Percentiles rank a stretch among this genome's conserved stretches.
These are phyloP conservation scores for Muntiacus reevesi DNA, from an alignment of 2,113 vertebrate genomes.

Conservation along the genomic window DNA sequence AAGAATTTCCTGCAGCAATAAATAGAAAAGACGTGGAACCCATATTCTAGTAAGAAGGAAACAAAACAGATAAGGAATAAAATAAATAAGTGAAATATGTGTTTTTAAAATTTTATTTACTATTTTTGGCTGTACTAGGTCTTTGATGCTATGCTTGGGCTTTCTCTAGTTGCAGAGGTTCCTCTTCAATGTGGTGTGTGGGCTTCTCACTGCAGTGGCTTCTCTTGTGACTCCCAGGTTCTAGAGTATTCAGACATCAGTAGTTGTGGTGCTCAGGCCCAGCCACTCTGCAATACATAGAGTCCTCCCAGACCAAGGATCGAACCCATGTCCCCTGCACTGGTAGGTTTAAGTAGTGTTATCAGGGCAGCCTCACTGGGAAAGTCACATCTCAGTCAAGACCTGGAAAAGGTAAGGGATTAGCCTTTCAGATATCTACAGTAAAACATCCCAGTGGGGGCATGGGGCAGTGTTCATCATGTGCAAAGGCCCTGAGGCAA, in stretches of 20 bases:
- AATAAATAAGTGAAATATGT: neutral
- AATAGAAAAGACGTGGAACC: neutral
- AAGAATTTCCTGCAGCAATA: neutral
- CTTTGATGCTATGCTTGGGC: neutral
- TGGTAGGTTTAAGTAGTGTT: neutral
- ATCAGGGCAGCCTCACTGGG: neutral
- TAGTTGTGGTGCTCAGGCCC: neutral
- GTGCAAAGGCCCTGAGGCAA: neutral
- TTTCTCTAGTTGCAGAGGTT: neutral
- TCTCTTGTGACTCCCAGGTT: neutral
- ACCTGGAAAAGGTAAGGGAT: neutral
- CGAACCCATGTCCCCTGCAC: neutral
- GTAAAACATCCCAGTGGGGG: neutral
- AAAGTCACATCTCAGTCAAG: neutral
- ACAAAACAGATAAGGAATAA: neutral
- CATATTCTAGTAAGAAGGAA: neutral
- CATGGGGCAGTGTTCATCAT: neutral
- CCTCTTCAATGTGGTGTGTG: fast-evolving
- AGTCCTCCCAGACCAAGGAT: neutral
- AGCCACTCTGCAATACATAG: neutral
- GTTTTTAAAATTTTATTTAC: fast-evolving
- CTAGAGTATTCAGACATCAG: neutral
- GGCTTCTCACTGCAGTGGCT: neutral
- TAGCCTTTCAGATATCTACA: neutral
- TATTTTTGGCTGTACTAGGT: neutral